phyloP scores from a whole-genome alignment of 2,113 vertebrate species.

The Protobothrops flavoviridis region DNA sequence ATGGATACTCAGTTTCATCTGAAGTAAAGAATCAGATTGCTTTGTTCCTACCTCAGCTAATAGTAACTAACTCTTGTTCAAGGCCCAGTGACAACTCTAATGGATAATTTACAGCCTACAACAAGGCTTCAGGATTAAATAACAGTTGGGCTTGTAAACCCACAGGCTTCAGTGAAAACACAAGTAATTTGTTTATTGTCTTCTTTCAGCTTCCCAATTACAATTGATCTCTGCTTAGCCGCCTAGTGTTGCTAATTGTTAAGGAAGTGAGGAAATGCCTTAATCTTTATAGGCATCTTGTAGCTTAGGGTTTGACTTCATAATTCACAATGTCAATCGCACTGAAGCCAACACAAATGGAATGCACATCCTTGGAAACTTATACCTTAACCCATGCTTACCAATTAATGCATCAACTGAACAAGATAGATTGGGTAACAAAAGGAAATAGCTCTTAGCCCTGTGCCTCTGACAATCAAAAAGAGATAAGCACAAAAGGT shows the following conservation, averaged over 20 bases:
- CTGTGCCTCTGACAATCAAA: conserved; percentile 69
- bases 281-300: conserved; percentile 71
- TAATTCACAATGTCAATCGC: conserved; percentile 60
- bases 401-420: conserved; percentile 60
- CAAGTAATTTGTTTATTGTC: conserved; percentile 81
- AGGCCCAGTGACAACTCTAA: conserved; percentile 59
- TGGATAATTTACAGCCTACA: conserved; percentile 75
- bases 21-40: conserved; percentile 44
- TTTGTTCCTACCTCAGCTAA: conserved; percentile 37
- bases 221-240: conserved; percentile 67
- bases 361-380: conserved; percentile 43
- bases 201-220: conserved; percentile 68
- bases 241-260: conserved; percentile 68
- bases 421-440: conserved; percentile 58
- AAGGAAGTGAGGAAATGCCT: conserved; percentile 57
- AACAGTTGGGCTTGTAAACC: conserved; percentile 70
- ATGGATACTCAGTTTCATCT: conserved; percentile 27
- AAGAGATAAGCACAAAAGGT: conserved; percentile 56
- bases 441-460: conserved; percentile 70
- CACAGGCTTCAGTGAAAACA: conserved; percentile 69
- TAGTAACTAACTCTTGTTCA: conserved; percentile 64
- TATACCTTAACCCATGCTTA: conserved; percentile 51
- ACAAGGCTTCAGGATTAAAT: conserved; percentile 69
- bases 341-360: conserved; percentile 63
- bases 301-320: conserved; percentile 62